Percentiles rank a stretch among this genome's conserved stretches.
Evolutionary conservation across 2,888 invertebrate genomes (phyloP).

Genomic region (Hirtodrosophila duncani): DNA sequence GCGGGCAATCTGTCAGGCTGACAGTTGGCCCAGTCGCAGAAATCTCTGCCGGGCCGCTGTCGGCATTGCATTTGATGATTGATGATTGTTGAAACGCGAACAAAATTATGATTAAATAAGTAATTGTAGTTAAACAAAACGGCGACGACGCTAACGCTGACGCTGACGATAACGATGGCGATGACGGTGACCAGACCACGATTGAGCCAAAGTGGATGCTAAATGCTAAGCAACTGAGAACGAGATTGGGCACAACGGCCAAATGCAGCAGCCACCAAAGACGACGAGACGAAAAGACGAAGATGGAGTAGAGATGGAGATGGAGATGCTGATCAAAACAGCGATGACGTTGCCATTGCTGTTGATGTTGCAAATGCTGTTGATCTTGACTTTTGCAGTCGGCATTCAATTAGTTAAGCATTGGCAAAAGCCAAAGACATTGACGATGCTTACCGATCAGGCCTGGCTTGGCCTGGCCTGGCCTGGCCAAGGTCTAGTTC

Average conservation of each 20-base stretch:
- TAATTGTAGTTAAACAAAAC: slow-evolving; percentile 71
- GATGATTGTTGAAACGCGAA: slow-evolving; percentile 76
- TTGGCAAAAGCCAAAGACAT: slow-evolving; percentile 13
- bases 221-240: slow-evolving; percentile 42
- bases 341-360: slow-evolving; percentile 1
- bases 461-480: not conserved
- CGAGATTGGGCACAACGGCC: slow-evolving; percentile 30
- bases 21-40: slow-evolving; percentile 71
- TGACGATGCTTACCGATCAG: slow-evolving; percentile 5
- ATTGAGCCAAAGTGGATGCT: slow-evolving; percentile 38
- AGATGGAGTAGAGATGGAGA: too few species aligned
- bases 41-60: slow-evolving; percentile 51
- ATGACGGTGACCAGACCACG: slow-evolving; percentile 43
- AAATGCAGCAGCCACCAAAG: slow-evolving; percentile 32
- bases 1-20: slow-evolving; percentile 75
- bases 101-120: slow-evolving; percentile 76
- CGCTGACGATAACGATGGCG: slow-evolving; percentile 5
- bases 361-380: slow-evolving; percentile 16
- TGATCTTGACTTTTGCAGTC: slow-evolving; percentile 33
- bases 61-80: slow-evolving; percentile 75
- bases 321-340: slow-evolving; percentile 16
- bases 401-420: slow-evolving; percentile 34
- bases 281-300: not conserved
- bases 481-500: slow-evolving; percentile 44
- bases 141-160: slow-evolving; percentile 21